phyloP scores from a whole-genome alignment of 2,797 vertebrate genomes.

The Tenualosa ilisha region DNA sequence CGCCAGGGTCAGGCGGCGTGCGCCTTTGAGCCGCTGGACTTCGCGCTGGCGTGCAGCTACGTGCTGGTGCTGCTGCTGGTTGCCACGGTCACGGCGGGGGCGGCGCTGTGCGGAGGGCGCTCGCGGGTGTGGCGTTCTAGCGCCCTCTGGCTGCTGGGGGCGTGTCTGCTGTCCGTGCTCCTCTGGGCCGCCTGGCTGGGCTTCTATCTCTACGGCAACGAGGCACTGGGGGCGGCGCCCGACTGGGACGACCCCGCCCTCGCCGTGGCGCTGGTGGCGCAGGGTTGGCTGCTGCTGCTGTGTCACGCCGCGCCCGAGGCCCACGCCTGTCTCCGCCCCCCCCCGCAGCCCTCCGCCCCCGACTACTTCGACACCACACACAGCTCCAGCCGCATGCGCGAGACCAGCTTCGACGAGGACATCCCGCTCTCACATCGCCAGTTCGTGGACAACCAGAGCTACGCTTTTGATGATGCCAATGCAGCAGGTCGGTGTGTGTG shows the following conservation, averaged over 20 bases:
- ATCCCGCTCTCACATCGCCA: slow-evolving; percentile 88
- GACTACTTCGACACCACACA: slow-evolving; percentile 97
- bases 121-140: slow-evolving; percentile 90
- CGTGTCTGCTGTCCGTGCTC: slow-evolving; percentile 84
- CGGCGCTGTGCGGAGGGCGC: slow-evolving; percentile 89
- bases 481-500: slow-evolving; percentile 69
- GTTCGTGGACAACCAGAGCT: slow-evolving; percentile 96
- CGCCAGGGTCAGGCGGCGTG: slow-evolving; percentile 86
- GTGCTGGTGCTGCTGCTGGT: slow-evolving; percentile 85
- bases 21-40: slow-evolving; percentile 90
- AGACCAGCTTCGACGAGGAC: slow-evolving; percentile 94
- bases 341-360: slow-evolving; percentile 87
- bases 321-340: slow-evolving; percentile 84
- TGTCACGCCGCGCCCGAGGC: slow-evolving; percentile 92
- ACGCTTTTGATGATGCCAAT: slow-evolving; percentile 90
- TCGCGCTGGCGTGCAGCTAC: slow-evolving; percentile 88
- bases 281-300: slow-evolving; percentile 92
- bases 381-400: slow-evolving; percentile 88
- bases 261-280: slow-evolving; percentile 89
- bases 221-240: slow-evolving; percentile 77
- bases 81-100: slow-evolving; percentile 78
- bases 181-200: slow-evolving; percentile 95
- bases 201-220: slow-evolving; percentile 91
- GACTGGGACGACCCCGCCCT: slow-evolving; percentile 89
- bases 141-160: slow-evolving; percentile 84